Evolutionary conservation across 2,888 invertebrate species (phyloP).

Genomic region (Dichetophora obliterata): DNA sequence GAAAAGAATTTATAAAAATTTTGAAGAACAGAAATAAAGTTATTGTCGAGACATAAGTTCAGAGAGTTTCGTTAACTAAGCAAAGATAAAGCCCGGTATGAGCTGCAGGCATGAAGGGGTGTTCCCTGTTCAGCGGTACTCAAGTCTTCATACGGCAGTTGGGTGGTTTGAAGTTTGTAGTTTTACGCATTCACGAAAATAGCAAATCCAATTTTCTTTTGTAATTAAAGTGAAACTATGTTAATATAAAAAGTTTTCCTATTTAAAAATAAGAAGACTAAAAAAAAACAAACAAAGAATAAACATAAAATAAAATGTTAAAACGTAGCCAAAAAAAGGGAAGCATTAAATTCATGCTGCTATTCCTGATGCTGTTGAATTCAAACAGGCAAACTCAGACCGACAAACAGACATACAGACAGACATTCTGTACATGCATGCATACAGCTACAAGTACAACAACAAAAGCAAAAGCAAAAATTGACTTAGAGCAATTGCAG

Average conservation of each 20-base stretch:
- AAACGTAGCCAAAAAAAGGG: background rate
- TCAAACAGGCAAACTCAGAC: background rate
- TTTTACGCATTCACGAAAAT: slow-evolving; percentile 21
- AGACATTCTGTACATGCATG: background rate
- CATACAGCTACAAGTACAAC: background rate
- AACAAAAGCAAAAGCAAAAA: background rate
- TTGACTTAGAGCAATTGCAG: slow-evolving; percentile 11
- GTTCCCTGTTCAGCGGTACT: background rate
- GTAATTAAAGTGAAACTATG: slow-evolving; percentile 39
- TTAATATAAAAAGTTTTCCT: slow-evolving; percentile 39
- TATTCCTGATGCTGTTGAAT: background rate
- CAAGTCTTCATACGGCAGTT: background rate
- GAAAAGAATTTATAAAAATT: background rate
- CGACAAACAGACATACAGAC: background rate
- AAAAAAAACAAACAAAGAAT: background rate
- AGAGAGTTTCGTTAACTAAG: background rate
- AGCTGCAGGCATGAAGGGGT: background rate
- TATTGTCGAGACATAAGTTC: background rate
- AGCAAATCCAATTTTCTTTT: slow-evolving; percentile 25
- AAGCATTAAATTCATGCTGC: background rate
- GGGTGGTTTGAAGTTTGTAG: background rate
- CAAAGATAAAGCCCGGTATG: no score
- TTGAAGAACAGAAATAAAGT: background rate
- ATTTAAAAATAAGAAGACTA: slow-evolving; percentile 6
- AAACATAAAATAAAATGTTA: background rate